These are phyloP conservation scores for Saxidomus purpurata DNA, from an alignment of 1,140 invertebrate species.

Conservation along the genomic window DNA sequence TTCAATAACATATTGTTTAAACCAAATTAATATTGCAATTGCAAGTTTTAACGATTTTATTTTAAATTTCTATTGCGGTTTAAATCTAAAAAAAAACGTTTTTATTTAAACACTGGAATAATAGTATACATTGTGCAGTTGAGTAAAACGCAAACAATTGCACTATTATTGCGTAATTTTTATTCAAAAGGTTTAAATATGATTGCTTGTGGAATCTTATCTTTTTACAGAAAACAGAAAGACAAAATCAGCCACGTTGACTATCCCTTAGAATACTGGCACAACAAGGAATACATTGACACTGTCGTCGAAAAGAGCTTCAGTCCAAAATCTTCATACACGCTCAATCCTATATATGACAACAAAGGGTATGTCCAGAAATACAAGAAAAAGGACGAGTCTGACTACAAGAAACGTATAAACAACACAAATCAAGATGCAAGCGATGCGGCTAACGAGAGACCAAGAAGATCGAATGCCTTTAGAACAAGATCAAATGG, in stretches of 20 bases:
- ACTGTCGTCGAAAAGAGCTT: constrained; percentile 20
- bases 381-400: constrained; percentile 44
- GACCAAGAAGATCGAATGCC: neutral
- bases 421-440: neutral
- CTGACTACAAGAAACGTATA: neutral
- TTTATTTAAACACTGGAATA: too few relatives aligned
- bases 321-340: neutral
- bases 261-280: constrained; percentile 52
- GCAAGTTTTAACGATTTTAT: too few relatives aligned
- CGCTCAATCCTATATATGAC: constrained; percentile 35
- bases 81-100: too few relatives aligned
- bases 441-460: neutral
- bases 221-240: constrained; percentile 36
- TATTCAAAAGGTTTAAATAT: too few relatives aligned
- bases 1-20: too few relatives aligned
- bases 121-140: too few relatives aligned
- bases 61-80: too few relatives aligned
- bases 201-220: too few relatives aligned
- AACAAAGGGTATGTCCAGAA: neutral
- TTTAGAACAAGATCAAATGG: neutral
- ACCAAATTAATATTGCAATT: too few relatives aligned
- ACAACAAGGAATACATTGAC: constrained; percentile 47
- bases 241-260: constrained; percentile 41
- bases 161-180: too few relatives aligned
- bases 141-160: too few relatives aligned